These are phyloP conservation scores for Macrotus californicus DNA, from an alignment of 2,113 vertebrate species.

Conservation along the genomic window DNA sequence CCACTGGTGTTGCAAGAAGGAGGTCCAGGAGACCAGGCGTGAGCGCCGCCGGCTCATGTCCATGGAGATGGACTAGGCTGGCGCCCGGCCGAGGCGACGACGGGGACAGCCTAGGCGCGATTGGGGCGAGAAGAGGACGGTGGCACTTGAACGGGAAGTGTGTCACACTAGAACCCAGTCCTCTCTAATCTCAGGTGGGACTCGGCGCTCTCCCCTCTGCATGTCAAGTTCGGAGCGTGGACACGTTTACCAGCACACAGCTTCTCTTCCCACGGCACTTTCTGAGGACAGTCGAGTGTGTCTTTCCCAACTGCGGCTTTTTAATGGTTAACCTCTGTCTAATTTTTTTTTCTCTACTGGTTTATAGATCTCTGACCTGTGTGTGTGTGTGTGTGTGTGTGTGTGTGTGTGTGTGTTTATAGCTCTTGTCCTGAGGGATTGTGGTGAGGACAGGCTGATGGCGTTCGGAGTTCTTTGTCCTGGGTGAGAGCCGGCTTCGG, in stretches of 20 bases:
- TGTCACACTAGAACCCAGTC: conserved; percentile 60
- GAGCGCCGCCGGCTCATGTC: conserved; percentile 91
- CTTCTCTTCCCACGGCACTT: conserved; percentile 79
- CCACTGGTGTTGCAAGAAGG: conserved; percentile 92
- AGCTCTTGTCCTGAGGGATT: conserved; percentile 27
- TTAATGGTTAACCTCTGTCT: conserved; percentile 68
- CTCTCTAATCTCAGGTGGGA: conserved; percentile 79
- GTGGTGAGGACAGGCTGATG: conserved; percentile 31
- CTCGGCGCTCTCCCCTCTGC: conserved; percentile 71
- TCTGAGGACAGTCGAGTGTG: conserved; percentile 66
- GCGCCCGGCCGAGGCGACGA: not conserved
- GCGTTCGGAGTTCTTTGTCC: conserved; percentile 24
- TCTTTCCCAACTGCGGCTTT: conserved; percentile 71
- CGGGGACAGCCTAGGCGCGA: not conserved
- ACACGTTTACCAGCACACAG: conserved; percentile 67
- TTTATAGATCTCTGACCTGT: conserved; percentile 46
- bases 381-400: conserved; percentile 43
- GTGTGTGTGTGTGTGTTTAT: conserved; percentile 21
- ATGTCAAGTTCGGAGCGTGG: conserved; percentile 67
- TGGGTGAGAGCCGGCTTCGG: conserved; percentile 16
- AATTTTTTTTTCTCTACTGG: conserved; percentile 45
- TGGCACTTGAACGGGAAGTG: conserved; percentile 14
- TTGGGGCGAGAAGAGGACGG: conserved; percentile 60
- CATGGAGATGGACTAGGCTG: conserved; percentile 92
- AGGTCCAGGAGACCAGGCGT: conserved; percentile 82